These are phyloP conservation scores for Anarrhichthys ocellatus DNA, from an alignment of 2,113 vertebrate species.

Conservation along the genomic window DNA sequence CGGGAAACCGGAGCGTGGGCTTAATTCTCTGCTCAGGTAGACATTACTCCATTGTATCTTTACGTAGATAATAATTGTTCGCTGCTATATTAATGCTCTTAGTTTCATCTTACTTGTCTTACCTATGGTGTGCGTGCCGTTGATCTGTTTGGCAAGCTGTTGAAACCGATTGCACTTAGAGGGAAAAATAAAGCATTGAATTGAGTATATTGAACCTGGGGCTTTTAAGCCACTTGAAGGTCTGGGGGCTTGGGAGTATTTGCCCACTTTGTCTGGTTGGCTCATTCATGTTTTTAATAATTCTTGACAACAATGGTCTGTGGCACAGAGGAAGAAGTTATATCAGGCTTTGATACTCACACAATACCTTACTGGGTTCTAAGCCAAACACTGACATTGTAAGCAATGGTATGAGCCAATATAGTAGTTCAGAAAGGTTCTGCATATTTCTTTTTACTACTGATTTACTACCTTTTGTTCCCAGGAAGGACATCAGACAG, in stretches of 20 bases:
- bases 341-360: neutral
- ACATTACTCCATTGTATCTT: neutral
- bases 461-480: slow-evolving; percentile 16
- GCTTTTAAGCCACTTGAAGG: neutral
- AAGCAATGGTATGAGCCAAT: neutral
- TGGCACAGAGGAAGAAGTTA: neutral
- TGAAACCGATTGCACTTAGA: neutral
- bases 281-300: neutral
- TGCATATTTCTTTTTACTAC: neutral
- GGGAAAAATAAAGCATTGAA: neutral
- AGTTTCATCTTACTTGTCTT: neutral
- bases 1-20: too few relatives aligned
- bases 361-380: neutral
- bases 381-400: neutral
- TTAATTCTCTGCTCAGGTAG: too few relatives aligned
- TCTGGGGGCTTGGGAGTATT: neutral
- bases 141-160: neutral
- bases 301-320: neutral
- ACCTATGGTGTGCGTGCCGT: neutral
- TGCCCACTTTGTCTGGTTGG: neutral
- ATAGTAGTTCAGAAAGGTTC: neutral
- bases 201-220: neutral
- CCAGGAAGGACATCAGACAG: neutral
- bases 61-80: neutral
- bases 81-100: neutral